Evolutionary conservation across 1,140 invertebrate genomes (phyloP), one percentile per base, ranked within the genome.

Genomic region (Hycleus phaleratus): DNA sequence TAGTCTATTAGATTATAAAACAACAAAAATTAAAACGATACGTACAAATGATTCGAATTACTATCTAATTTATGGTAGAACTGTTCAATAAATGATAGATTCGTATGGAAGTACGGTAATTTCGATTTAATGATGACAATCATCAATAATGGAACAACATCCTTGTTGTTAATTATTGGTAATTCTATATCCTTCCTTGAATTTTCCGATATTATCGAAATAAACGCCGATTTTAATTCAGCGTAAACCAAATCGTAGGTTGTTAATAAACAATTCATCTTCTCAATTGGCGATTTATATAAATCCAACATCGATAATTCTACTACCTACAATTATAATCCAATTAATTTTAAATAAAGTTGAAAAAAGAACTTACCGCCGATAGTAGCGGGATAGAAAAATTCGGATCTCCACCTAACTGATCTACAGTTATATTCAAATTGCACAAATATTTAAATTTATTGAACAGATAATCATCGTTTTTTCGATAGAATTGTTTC

Each of bases 241-340:
- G 69, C 71, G 60, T 61, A 72, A 46, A 72, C 62, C 25, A 67
- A 59, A 48, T 72, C 71, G 46, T 67, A 71, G 2, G 63, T 63
- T 2, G 64, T 50, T 25, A 58, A 60, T 9, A 72, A 50, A 60
- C 69, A 71, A 11, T 65, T 53, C 4, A 71, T 46, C 67, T 71
- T 72, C 53, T 69, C 66, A 10, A 60, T 40, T 7, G 68, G 68
- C 39, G 59, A 70, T 43, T 58, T 67, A 42, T 66, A 60, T 18
- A 32, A 52, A 46, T 69, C 67, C 32, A 71, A 58, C 44, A 63
- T 65, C 6, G 68, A 65, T 38, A 72, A 65, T 63, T 72, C 71
- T 0, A 71, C 69, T 43, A 71, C 59, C 69, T 71, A 43, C 54
- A 69, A 66, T 45, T 12, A 46, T 4, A 11, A 38, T 39, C 38